These are phyloP conservation scores for Gymnosoma rotundatum DNA, from an alignment of 2,888 invertebrate genomes.

Conservation along the genomic window DNA sequence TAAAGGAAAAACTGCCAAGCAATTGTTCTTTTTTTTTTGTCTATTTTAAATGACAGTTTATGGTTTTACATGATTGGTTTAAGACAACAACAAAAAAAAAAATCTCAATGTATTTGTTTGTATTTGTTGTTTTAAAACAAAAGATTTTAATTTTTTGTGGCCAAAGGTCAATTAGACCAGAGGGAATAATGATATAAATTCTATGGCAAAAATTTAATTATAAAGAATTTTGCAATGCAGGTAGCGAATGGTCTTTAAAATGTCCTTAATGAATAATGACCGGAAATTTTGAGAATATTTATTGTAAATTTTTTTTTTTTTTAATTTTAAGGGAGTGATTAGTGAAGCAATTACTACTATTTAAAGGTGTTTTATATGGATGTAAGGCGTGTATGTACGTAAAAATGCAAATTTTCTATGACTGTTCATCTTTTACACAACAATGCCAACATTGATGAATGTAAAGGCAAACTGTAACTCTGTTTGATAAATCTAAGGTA, in stretches of 20 bases:
- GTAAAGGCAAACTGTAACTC: too few relatives aligned
- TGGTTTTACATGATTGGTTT: constrained; percentile 56
- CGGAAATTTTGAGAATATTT: constrained; percentile 33
- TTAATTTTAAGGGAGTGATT: constrained; percentile 21
- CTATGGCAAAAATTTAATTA: neutral
- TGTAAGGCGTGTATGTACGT: too few relatives aligned
- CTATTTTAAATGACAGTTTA: constrained; percentile 29
- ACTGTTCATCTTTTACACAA: too few relatives aligned
- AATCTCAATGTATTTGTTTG: constrained; percentile 6
- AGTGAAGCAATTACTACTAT: constrained; percentile 49
- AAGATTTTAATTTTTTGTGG: constrained; percentile 43
- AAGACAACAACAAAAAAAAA: neutral
- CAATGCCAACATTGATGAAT: too few relatives aligned
- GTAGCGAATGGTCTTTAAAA: neutral
- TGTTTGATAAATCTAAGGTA: too few relatives aligned
- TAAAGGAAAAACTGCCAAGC: constrained; percentile 4
- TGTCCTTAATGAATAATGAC: constrained; percentile 17
- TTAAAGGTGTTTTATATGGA: neutral
- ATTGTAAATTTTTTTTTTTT: neutral
- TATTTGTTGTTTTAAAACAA: constrained; percentile 19
- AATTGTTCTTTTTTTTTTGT: constrained; percentile 34
- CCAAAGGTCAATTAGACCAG: constrained; percentile 44
- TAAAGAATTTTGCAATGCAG: neutral
- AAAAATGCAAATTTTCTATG: too few relatives aligned
- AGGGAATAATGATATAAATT: constrained; percentile 23